A percentile compares a stretch with the other conserved stretches of the same genome.
Evolutionary conservation across 2,113 vertebrate genomes (phyloP).

Genomic region (Eubucco bourcierii): DNA sequence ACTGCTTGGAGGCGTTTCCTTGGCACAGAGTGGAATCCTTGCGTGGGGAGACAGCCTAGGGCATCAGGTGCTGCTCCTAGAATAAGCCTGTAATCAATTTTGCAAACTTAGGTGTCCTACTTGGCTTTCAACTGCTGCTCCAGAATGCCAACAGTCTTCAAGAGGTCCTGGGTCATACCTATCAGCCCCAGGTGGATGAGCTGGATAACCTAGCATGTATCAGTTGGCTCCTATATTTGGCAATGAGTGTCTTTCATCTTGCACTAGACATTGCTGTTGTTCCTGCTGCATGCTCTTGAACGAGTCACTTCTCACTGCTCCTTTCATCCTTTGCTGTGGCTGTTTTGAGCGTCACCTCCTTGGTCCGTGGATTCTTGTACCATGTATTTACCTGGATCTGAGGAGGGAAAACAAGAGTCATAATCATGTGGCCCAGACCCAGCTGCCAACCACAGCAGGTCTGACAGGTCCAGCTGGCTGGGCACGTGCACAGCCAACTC

Average conservation of each 20-base stretch:
- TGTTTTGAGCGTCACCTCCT: background rate
- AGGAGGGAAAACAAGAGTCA: background rate
- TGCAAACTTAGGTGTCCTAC: background rate
- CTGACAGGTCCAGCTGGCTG: conserved; percentile 2
- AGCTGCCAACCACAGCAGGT: conserved; percentile 15
- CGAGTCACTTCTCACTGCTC: background rate
- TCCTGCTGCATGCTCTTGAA: background rate
- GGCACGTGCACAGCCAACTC: background rate
- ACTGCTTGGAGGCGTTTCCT: background rate
- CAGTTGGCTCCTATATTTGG: background rate
- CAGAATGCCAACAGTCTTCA: background rate
- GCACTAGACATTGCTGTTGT: rapidly evolving
- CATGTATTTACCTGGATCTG: conserved; percentile 1
- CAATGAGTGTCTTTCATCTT: background rate
- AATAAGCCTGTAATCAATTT: background rate
- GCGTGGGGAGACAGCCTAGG: background rate
- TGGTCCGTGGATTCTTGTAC: background rate
- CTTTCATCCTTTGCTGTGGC: conserved; percentile 30
- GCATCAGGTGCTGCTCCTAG: background rate
- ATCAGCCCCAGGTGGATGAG: background rate
- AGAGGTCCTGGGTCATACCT: background rate
- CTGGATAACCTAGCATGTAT: background rate
- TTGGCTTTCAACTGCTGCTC: background rate
- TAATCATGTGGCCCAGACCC: background rate
- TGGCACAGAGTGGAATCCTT: background rate